These are phyloP conservation scores for Pangasius larnaudii DNA, from an alignment of 2,797 vertebrate genomes.

Conservation along the genomic window DNA sequence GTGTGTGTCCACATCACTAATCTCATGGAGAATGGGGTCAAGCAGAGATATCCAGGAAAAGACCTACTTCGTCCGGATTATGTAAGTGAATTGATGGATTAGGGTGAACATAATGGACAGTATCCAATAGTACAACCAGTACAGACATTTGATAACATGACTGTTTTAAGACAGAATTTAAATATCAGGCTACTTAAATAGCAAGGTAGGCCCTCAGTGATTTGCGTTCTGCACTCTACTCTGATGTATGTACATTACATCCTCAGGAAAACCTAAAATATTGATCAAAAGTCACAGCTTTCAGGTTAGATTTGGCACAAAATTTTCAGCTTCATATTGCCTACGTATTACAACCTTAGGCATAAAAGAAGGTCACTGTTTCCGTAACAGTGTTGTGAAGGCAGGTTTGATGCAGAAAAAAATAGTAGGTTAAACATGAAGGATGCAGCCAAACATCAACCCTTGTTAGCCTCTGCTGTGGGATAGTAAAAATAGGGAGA, in stretches of 20 bases:
- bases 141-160: slow-evolving; percentile 17
- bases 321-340: background rate
- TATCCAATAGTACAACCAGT: slow-evolving; percentile 15
- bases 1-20: slow-evolving; percentile 31
- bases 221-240: background rate
- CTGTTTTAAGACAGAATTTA: slow-evolving; percentile 18
- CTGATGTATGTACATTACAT: background rate
- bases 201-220: slow-evolving; percentile 11
- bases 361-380: background rate
- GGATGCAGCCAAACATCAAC: background rate
- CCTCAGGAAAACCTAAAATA: background rate
- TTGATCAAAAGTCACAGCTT: background rate
- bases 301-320: background rate
- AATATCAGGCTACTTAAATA: slow-evolving; percentile 29
- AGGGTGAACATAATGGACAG: slow-evolving; percentile 34
- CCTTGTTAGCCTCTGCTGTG: background rate
- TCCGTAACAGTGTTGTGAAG: background rate
- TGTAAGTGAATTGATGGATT: slow-evolving; percentile 48
- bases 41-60: slow-evolving; percentile 41
- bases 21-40: slow-evolving; percentile 38
- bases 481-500: background rate
- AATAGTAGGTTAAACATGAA: background rate
- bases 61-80: slow-evolving; percentile 44
- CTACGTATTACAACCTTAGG: background rate
- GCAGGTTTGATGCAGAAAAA: background rate